Base-by-base conservation (phyloP, 2,113 vertebrate genomes). In the Girardinichthys multiradiatus region DNA sequence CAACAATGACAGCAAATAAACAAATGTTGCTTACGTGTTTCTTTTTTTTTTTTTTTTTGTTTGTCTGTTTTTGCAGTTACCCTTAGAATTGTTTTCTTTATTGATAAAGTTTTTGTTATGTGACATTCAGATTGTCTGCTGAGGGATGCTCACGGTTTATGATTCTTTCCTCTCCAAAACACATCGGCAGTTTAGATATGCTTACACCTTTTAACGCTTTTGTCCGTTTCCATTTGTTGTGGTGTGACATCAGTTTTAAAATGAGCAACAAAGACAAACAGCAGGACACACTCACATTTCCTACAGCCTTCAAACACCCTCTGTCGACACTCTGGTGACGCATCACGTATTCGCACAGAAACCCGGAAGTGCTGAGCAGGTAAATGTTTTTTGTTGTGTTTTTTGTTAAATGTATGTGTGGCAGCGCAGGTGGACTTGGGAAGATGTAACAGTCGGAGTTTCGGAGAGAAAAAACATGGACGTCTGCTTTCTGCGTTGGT, bases 401-500 rank as follows among this genome's bases (percentile, higher is more conserved):
- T 1, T 4, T 8, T 9, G 60, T 12, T 26, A 8, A 0, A 33
- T 74, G 4, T 28, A 11, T 17, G 11, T 62, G 51, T 26, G 54
- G 29, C 17, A 64, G 2, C 24, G 26, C 57, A 54, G 70, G 61
- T 27, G 37, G 15, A 42, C 1, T 27, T 69, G 68, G 45, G 30
- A 70, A 66, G 64, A 83, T 87, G 90, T 89, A 54, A 86, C 76
- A 4, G 68, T 60, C 61, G 27, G 13, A 66, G 39, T 29, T 31
- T 37, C 19, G 27, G 0, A 4, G 3, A 28, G 73, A 58, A 76
- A 58, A 76, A 90, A 74, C 39, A 92, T 93, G 91, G 77, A 72
- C 1, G 28, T 54, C 28, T 19, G 57, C 77, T 73, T 82, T 63
- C 11, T 87, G 0, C 48, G 63, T 13, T 51, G 68, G 45, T 27